Evolutionary conservation across 2,113 vertebrate genomes (phyloP), one percentile per base, ranked within the genome.

Genomic region (Sigmodon hispidus): DNA sequence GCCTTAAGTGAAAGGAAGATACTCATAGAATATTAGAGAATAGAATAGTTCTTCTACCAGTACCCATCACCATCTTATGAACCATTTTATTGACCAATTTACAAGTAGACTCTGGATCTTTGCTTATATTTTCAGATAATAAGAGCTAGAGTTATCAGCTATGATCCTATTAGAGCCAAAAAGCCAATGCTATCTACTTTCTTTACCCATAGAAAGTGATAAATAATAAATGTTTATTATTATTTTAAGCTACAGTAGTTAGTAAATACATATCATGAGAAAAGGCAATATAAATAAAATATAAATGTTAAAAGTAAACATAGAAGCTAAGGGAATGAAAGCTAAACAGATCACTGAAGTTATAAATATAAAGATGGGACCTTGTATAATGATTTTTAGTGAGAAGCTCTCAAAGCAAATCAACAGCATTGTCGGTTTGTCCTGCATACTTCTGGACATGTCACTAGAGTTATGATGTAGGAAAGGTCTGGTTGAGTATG

Each of bases 181-280:
- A 50, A 89, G 26, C 24, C 63, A 70, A 45, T 69, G 48, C 70
- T 43, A 75, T 50, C 4, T 5, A 8, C n/a, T 89, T 31, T 55
- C 9, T 19, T 77, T 21, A 70, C 22, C 63, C 48, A 76, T 0
- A 76, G 26, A 76, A 80, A 73, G 2, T 76, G 2, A 75, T 63
- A 94, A 57, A n/a, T 55, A 57, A 26, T 75, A 84, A 76, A 34
- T 87, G n/a, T 52, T 67, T 85, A 29, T 11, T 85, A 21, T 48
- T 88, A 12, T 72, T 95, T 79, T 86, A 85, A 86, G 36, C 3
- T 29, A 92, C 7, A 59, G n/a, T 76, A 95, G 59, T 45, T 83
- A 86, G 63, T 50, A 93, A 89, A 90, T 63, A 79, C 9, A 40
- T 11, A 69, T 50, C 0, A 73, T 2, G 22, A 84, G 40, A 2